Base-by-base conservation (phyloP, 2,113 vertebrate species). In the Choloepus hoffmanni region DNA sequence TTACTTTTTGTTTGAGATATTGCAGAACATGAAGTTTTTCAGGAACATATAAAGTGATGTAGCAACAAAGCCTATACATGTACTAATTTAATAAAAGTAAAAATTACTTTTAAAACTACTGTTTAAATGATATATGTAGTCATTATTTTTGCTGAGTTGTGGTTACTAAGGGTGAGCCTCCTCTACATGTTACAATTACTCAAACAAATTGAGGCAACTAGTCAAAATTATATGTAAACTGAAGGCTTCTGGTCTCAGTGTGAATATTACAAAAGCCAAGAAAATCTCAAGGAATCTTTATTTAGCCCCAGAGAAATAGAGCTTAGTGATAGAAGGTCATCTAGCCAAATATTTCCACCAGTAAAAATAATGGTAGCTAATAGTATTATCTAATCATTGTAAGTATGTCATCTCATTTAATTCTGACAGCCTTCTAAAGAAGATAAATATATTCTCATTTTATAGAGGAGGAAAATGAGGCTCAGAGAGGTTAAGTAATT, bases 401-500 rank as follows among this genome's bases (percentile, higher is more conserved):
- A 40, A 72, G 15, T 72, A 28, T 12, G n/a, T 68, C 21, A 72
- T n/a, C 48, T 87, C 9, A 11, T 68, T 67, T 87, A 74, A 95
- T 90, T 73, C n/a, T 87, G 70, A 92, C 65, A 68, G 19, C 7
- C 6, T 13, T 50, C 43, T 74, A 78, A 55, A 30, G 48, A 90
- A 95, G 36, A 72, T 16, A 82, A 43, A 36, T 24, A 94, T 58
- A 58, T 73, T 96, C 91, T 67, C 23, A 53, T 67, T 89, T 48
- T 91, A 21, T 48, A 92, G 15, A 53, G 13, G 23, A 72, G 19
- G 60, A 92, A 36, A 92, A 12, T 67, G 48, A 86, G 7, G 7
- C 43, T 77, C 50, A 26, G 26, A 81, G 9, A 76, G 16, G 16
- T 43, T 19, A 40, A 68, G 28, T 4, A 53, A 78, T 40, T 86